A percentile compares a stretch with the other conserved stretches of the same genome.
Evolutionary conservation across 2,113 vertebrate species (phyloP).

Genomic region (Astur gentilis): DNA sequence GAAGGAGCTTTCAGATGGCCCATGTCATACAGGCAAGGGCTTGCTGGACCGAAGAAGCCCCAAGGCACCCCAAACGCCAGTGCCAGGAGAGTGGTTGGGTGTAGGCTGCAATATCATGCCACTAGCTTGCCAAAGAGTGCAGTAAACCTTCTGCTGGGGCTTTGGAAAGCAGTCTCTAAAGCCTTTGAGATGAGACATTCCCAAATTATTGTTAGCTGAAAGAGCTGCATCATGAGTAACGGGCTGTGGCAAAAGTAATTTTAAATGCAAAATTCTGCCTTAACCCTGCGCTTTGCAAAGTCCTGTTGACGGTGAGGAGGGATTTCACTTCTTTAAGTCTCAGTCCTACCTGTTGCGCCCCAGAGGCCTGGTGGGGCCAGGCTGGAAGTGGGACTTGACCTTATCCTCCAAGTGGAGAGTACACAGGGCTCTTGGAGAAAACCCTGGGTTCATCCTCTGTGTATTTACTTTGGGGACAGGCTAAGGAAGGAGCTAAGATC

Average conservation of each 20-base stretch:
- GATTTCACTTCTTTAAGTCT: neutral
- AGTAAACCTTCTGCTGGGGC: neutral
- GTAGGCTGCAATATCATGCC: accelerated
- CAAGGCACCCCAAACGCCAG: neutral
- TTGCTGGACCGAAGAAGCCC: neutral
- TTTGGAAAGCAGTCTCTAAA: neutral
- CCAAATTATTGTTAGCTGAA: neutral
- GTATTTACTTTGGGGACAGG: neutral
- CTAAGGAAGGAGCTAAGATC: conserved; percentile 36
- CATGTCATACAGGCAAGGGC: neutral
- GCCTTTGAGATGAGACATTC: neutral
- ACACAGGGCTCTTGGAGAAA: neutral
- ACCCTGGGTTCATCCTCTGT: neutral
- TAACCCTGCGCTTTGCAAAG: neutral
- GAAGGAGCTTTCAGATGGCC: neutral
- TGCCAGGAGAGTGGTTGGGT: neutral
- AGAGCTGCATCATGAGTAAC: neutral
- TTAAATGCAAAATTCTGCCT: neutral
- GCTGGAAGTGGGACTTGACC: neutral
- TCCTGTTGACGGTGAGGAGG: neutral
- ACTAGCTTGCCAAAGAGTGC: neutral
- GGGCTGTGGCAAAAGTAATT: neutral
- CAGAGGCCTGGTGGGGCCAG: neutral
- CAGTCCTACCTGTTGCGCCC: neutral
- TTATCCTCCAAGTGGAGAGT: neutral